Conservation (phyloP, 2,113 vertebrate genomes). For the Falcunculus frontatus region DNA sequence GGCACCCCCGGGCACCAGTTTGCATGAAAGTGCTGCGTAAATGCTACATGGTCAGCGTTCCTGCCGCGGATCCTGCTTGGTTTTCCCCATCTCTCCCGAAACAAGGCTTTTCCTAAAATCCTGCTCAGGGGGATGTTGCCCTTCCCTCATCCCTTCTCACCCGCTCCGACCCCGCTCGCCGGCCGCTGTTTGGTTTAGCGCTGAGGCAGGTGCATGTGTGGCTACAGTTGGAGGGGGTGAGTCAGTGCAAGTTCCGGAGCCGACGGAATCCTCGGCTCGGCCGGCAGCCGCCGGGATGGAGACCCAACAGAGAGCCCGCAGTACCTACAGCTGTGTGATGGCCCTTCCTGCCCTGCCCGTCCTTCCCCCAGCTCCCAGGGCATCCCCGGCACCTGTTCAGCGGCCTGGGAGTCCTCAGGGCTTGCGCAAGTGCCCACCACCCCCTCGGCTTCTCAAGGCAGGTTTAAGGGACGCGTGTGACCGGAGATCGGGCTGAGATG, state of each 20-base stretch:
- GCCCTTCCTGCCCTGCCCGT: not conserved
- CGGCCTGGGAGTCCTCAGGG: not conserved
- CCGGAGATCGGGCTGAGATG: not conserved
- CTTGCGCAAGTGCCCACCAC: not conserved
- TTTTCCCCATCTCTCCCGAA: not conserved
- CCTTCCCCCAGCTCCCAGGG: not conserved
- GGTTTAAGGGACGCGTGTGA: not conserved
- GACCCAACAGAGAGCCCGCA: fast-evolving
- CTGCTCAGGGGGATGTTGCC: fast-evolving
- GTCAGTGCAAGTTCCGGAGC: not conserved
- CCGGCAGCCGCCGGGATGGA: fast-evolving
- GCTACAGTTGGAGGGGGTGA: not conserved
- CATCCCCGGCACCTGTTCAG: not conserved
- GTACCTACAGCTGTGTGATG: fast-evolving
- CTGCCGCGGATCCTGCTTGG: not conserved
- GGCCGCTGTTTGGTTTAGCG: not conserved
- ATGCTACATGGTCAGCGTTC: slow-evolving; percentile 43
- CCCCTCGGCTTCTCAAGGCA: not conserved
- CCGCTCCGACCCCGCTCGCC: not conserved
- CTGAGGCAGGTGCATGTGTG: slow-evolving; percentile 40
- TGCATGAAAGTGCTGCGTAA: slow-evolving; percentile 20
- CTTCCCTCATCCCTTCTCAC: not conserved
- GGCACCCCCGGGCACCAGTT: not conserved
- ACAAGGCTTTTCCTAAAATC: not conserved
- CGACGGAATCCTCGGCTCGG: not conserved